Base-by-base conservation (phyloP, 2,888 invertebrate species). In the Apamea monoglypha region DNA sequence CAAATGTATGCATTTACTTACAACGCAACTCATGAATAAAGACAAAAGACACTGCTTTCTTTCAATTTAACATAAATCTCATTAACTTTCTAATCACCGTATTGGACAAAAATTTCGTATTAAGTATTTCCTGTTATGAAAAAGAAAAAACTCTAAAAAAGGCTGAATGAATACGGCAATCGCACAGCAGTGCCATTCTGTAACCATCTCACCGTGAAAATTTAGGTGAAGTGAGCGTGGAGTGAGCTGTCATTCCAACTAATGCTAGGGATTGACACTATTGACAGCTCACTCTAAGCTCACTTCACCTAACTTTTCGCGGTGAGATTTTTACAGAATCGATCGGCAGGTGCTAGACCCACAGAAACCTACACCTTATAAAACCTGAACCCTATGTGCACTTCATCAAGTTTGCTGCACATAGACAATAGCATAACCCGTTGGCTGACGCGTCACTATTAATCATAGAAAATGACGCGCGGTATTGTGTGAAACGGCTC, bases 381-480 rank as follows among this genome's bases (percentile, higher is more conserved):
- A 76, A 82, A 72, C 75, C 63, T 82, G n/a, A 71, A 81, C 66
- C 68, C 63, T 74, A 56, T 71, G 69, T 25, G 53, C 69, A 76
- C 75, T 88, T 82, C 75, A 89, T 89, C 83, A 87, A 87, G 76
- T 84, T 76, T 77, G 69, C 61, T 56, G 79, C 67, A 70, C 59
- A 82, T 83, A 85, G 89, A 83, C 84, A 83, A 86, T 73, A 81
- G 84, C 81, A 76, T 82, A 87, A 76, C 70, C 88, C 90, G 91
- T 92, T 92, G 92, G 68, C 83, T 81, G 82, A 69, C 88, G 80
- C 93, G 93, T 91, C 92, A 89, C 95, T 94, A 96, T 96, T 96
- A 96, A 96, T 96, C 96, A 96, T 96, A 95, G 95, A 95, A 95
- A 96, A 96, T 96, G 96, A 96, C 95, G 92, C 90, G 90, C 91